Percentiles rank a stretch among this genome's conserved stretches.
Evolutionary conservation across 2,888 invertebrate species (phyloP).

Genomic region (Imbricaverruca yamaguchii): DNA sequence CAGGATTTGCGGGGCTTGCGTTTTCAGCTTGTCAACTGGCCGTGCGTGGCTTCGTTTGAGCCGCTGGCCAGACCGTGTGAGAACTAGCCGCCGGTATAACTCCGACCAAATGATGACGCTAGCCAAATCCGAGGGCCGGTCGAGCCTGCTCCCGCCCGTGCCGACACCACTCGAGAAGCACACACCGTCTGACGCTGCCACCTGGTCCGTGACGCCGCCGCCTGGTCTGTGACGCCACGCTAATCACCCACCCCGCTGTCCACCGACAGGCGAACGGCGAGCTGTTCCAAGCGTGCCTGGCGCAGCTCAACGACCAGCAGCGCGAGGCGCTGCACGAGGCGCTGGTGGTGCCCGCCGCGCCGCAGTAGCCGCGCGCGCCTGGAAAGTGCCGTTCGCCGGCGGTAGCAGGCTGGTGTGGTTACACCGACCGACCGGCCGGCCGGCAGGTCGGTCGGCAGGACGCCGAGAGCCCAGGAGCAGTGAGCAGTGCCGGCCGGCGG

Average conservation of each 20-base stretch:
- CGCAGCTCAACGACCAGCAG: conserved; percentile 66
- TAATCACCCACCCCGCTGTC: conserved; percentile 31
- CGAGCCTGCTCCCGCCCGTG: conserved; percentile 9
- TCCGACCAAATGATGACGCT: neutral
- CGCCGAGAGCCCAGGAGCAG: no score
- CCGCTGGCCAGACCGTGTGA: no score
- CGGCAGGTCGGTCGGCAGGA: no score
- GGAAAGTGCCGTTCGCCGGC: neutral
- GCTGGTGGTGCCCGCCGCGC: conserved; percentile 17
- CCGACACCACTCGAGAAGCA: neutral
- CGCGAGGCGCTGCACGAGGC: conserved; percentile 65
- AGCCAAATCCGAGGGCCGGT: conserved; percentile 18
- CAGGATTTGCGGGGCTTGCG: no score
- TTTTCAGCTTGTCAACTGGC: neutral
- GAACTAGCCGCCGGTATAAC: no score
- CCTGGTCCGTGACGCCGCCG: conserved; percentile 22
- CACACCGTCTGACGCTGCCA: neutral
- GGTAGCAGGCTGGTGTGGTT: neutral
- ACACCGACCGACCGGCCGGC: neutral
- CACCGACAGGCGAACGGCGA: conserved; percentile 60
- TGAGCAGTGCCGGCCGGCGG: no score
- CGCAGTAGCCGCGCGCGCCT: neutral
- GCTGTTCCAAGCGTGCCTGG: conserved; percentile 70
- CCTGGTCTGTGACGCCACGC: conserved; percentile 20
- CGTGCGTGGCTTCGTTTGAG: neutral